A percentile compares a stretch with the other conserved stretches of the same genome.
These are phyloP conservation scores for Pantherophis alleghaniensis DNA, from an alignment of 2,797 vertebrate species.

Conservation along the genomic window DNA sequence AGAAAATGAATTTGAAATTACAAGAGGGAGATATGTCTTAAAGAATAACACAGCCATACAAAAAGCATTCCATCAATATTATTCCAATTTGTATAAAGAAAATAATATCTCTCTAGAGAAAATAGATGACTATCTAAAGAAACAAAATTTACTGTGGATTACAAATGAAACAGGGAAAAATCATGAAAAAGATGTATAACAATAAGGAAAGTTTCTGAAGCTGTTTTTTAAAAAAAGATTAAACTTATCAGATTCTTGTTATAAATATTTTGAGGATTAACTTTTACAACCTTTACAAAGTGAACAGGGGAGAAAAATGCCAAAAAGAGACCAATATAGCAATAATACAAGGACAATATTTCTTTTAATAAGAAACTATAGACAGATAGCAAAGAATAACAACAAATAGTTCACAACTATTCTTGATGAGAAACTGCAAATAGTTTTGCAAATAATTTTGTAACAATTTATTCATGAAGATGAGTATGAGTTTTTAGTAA, in stretches of 20 bases:
- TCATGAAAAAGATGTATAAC: not conserved
- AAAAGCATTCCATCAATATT: not conserved
- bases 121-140: not conserved
- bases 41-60: not conserved
- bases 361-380: not conserved
- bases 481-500: not conserved
- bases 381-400: not conserved
- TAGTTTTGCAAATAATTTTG: not conserved
- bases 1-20: not conserved
- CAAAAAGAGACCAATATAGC: not conserved
- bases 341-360: not conserved
- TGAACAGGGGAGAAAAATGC: not conserved
- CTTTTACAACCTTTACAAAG: not conserved
- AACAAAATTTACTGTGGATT: not conserved
- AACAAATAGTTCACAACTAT: not conserved
- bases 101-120: not conserved
- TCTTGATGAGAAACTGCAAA: not conserved
- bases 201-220: not conserved
- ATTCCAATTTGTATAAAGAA: not conserved
- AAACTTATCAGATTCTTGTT: not conserved
- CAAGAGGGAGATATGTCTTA: not conserved
- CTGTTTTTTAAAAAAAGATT: not conserved
- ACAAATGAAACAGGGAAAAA: not conserved
- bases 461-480: not conserved
- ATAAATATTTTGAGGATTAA: not conserved